Conservation (phyloP, 2,113 vertebrate genomes). For the Sapayoa aenigma region DNA sequence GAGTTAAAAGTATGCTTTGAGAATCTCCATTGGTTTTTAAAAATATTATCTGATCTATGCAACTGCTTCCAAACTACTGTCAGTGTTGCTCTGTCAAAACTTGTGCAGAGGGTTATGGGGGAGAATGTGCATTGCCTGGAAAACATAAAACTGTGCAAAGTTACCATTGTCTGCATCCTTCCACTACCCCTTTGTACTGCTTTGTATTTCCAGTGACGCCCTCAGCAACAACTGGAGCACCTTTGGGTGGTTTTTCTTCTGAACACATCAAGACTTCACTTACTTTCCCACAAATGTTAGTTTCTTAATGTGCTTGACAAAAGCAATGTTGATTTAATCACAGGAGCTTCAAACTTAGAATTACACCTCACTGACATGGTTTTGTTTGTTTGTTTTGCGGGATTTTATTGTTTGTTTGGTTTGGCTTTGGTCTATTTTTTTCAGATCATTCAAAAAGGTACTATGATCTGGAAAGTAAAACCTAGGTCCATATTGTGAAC, state of each 20-base stretch:
- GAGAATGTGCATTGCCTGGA: background rate
- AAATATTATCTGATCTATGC: background rate
- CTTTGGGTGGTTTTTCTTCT: background rate
- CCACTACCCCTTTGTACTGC: background rate
- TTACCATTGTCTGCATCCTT: background rate
- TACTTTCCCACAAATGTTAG: background rate
- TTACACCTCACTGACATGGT: background rate
- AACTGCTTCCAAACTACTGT: background rate
- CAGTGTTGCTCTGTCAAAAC: background rate
- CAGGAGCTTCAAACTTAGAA: background rate
- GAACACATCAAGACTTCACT: background rate
- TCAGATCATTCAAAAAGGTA: background rate
- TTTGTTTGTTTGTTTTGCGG: background rate
- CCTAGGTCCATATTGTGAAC: background rate
- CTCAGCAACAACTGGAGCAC: background rate
- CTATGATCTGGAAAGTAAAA: background rate
- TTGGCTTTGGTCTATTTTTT: background rate
- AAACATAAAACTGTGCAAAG: background rate
- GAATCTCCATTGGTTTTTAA: background rate
- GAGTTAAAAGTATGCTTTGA: background rate
- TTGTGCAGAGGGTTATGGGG: background rate
- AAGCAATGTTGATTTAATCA: background rate
- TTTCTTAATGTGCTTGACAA: background rate
- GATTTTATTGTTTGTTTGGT: background rate
- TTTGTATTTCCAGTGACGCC: background rate